These are phyloP conservation scores for Dasyornis broadbenti DNA, from an alignment of 2,113 vertebrate species.

Conservation along the genomic window DNA sequence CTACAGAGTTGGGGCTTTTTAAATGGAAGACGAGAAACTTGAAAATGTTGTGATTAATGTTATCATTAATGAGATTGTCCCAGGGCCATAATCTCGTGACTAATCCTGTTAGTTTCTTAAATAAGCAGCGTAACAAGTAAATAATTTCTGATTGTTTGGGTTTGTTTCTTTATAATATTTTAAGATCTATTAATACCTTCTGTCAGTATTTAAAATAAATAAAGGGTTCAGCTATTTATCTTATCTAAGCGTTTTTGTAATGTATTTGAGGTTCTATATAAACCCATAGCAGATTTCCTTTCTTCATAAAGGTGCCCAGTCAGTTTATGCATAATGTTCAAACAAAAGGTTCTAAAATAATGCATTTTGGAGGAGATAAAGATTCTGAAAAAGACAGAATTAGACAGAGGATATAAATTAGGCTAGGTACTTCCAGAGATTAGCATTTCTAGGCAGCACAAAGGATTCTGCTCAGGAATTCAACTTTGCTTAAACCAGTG, in stretches of 20 bases:
- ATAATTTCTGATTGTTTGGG: neutral
- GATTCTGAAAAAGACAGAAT: neutral
- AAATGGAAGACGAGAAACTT: neutral
- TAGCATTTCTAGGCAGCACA: neutral
- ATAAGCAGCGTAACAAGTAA: neutral
- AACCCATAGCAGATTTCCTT: neutral
- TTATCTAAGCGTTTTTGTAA: neutral
- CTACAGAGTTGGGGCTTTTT: neutral
- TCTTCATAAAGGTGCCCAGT: neutral
- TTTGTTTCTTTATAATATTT: neutral
- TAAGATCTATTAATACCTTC: neutral
- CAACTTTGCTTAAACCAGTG: neutral
- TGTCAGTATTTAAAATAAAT: neutral
- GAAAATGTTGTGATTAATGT: neutral
- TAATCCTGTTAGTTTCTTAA: neutral
- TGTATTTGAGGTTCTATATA: neutral
- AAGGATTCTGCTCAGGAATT: neutral
- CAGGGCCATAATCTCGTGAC: neutral
- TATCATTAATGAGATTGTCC: neutral
- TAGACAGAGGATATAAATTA: neutral
- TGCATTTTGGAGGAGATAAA: neutral
- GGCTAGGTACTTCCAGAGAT: neutral
- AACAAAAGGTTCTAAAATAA: neutral
- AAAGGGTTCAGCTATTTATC: neutral
- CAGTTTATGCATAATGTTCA: neutral